Evolutionary conservation across 37 sponge, comb jelly and placozoan genomes (phyloP), one percentile per base, ranked within the genome.

Genomic region (Cladorhizidae sp.): DNA sequence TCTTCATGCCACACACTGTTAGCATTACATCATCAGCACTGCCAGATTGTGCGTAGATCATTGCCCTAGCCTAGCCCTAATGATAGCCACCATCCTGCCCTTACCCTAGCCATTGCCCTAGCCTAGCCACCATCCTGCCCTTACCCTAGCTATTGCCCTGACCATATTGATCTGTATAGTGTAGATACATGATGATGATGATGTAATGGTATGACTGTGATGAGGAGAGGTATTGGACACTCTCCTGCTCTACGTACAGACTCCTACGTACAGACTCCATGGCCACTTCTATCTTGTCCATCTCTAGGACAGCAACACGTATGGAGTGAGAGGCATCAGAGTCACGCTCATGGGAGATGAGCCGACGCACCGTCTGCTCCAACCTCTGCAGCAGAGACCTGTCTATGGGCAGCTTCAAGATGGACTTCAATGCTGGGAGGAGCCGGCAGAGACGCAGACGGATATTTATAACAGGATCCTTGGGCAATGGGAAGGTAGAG

Each of bases 391-490:
- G 51, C 7, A 87, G 76, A 0, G 36, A 32, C 17, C 84, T 63
- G 58, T 90, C 91, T 51, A 50, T 59, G 25, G 90, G 90, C 14
- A 93, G 83, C 40, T 90, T 89, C 38, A 93, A 43, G 57, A 65
- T 61, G 50, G 77, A 23, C 68, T 93, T 93, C 31, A 93, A 33
- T n/a, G n/a, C 15, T 0, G 92, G 91, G 3, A 93, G 80, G n/a
- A 87, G 23, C 12, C 62, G 70, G 42, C 73, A 90, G 23, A 86
- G 40, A 0, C 74, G 72, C 52, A 87, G 49, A 23, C 91, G 64
- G 7, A 90, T 74, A 59, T 90, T 90, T 57, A 81, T 72, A 50
- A 87, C 81, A 3, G 84, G 76, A 36, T 93, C 92, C 92, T 93
- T 35, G 39, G 57, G 15, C 26, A 12, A 22, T 6, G 23, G 26